Percentiles rank a stretch among this genome's conserved stretches.
phyloP scores from a whole-genome alignment of 2,797 vertebrate species.

The Phoeniculus purpureus region DNA sequence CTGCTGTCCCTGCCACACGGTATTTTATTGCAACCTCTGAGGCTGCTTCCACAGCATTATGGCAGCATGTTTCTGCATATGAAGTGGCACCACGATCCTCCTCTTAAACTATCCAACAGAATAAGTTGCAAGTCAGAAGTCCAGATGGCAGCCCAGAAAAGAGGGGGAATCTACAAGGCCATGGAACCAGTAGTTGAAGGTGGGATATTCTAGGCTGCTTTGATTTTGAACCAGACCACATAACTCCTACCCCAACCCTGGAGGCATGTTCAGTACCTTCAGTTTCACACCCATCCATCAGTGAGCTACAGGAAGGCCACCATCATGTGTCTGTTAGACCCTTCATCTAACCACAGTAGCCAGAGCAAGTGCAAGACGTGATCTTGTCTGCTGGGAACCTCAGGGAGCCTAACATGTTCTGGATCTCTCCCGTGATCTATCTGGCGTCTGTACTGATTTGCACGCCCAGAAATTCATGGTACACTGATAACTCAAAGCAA shows the following conservation, averaged over 20 bases:
- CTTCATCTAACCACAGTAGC: background rate
- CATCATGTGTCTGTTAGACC: background rate
- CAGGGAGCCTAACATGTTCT: fast-evolving
- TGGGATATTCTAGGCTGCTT: background rate
- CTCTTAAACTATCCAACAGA: background rate
- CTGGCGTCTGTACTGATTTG: background rate
- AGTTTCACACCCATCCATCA: background rate
- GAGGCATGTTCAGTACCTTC: background rate
- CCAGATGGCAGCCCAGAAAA: background rate
- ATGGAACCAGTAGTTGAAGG: background rate
- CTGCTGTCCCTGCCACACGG: background rate
- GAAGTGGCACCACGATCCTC: background rate
- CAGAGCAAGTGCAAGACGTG: background rate
- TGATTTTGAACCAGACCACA: background rate
- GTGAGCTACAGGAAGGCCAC: background rate
- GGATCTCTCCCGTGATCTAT: background rate
- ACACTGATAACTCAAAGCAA: slow-evolving; percentile 15
- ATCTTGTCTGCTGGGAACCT: background rate
- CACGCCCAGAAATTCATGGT: background rate
- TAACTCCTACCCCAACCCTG: fast-evolving
- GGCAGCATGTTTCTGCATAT: fast-evolving
- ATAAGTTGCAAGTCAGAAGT: background rate
- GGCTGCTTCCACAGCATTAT: background rate
- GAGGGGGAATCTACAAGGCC: background rate
- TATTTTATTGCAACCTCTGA: background rate